phyloP scores from a whole-genome alignment of 2,888 invertebrate species.

The Thecocarcelia acutangulata region DNA sequence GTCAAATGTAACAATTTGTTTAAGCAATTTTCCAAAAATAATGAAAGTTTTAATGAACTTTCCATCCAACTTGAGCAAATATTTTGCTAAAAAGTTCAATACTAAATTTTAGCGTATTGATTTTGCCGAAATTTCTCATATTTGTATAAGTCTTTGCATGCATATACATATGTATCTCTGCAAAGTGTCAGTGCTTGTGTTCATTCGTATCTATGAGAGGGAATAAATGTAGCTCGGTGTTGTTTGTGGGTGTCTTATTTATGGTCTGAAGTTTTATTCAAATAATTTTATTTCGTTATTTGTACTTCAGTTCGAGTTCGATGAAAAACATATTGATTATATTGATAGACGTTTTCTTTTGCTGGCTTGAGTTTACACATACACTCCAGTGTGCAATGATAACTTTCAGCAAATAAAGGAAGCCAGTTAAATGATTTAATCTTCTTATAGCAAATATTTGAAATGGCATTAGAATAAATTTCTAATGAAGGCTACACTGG shows the following conservation, averaged over 20 bases:
- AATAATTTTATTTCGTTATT: conserved; percentile 21
- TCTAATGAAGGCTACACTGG: not conserved
- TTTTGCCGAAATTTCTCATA: not conserved
- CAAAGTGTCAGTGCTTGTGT: not conserved
- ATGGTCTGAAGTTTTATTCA: not conserved
- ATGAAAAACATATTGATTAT: not conserved
- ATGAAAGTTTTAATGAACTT: not conserved
- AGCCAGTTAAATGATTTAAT: not conserved
- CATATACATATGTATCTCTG: too few relatives aligned
- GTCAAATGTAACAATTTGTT: not conserved
- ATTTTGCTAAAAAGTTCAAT: conserved; percentile 2
- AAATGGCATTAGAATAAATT: not conserved
- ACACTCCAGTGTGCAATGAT: conserved; percentile 4
- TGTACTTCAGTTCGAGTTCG: not conserved
- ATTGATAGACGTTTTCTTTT: not conserved
- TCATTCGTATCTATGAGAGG: too few relatives aligned
- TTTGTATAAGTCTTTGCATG: not conserved
- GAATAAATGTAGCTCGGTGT: too few relatives aligned
- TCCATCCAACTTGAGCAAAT: not conserved
- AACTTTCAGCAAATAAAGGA: conserved; percentile 3
- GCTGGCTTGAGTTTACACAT: not conserved
- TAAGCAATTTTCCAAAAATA: not conserved
- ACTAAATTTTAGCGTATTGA: not conserved
- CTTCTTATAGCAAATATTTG: not conserved
- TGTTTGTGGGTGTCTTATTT: not conserved